Evolutionary conservation across 2,113 vertebrate species (phyloP), one percentile per base, ranked within the genome.

Genomic region (Serinus canaria): DNA sequence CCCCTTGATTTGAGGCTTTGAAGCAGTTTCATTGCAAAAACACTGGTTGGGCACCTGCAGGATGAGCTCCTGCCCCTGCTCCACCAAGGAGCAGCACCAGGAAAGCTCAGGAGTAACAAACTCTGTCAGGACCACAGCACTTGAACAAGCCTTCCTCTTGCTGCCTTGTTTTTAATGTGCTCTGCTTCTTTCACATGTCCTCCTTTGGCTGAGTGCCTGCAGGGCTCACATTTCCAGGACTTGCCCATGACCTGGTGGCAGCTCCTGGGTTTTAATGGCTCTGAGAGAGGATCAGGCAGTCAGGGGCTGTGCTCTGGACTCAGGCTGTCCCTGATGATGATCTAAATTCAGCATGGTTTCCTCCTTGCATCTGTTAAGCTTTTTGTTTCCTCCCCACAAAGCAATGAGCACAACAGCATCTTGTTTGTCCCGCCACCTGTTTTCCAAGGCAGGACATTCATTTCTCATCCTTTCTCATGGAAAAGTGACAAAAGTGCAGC

Each of bases 351-450:
- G 75, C 2, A 0, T 81, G 87, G 59, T 63, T 95, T 90, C 64
- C 88, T 75, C 79, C 24, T 52, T 15, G 41, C 94, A 92, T 96
- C 88, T 92, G 85, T 63, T 56, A 55, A 90, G 90, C 68, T 69
- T 27, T 91, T 93, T 83, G 49, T 84, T 93, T 83, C 76, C 88
- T 83, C 58, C 83, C 49, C 60, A 81, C 10, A 8, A 91, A 70
- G 63, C 53, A 74, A 84, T 55, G 76, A 94, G 83, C 79, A 35
- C 0, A 52, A 73, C 50, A 94, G 73, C 94, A 93, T 52, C 79
- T 92, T 89, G 78, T 87, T 94, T 95, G 95, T 92, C 84, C 95
- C 81, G 78, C 52, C 92, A 97, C 95, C 94, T 96, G 94, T 84
- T 95, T 84, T 67, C 86, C 70, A 77, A 94, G 79, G 20, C 70